Evolutionary conservation across 2,113 vertebrate species (phyloP).

Genomic region (Fregata magnificens): DNA sequence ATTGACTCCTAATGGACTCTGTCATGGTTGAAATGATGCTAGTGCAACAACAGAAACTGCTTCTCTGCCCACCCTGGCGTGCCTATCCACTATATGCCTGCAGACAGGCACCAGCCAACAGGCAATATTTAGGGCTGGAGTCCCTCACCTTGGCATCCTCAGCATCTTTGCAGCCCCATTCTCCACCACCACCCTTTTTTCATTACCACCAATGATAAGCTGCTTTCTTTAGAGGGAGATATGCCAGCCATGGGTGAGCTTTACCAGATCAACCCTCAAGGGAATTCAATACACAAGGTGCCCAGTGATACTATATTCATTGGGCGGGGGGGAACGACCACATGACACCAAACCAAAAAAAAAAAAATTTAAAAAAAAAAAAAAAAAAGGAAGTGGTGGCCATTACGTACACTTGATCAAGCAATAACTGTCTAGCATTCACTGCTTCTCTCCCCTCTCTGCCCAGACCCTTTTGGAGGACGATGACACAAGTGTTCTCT

Average conservation of each 20-base stretch:
- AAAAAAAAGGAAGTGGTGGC: neutral
- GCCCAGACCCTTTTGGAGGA: neutral
- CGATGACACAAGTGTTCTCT: neutral
- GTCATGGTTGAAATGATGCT: slow-evolving; percentile 67
- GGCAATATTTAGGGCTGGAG: neutral
- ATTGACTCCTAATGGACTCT: slow-evolving; percentile 75
- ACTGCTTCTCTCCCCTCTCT: neutral
- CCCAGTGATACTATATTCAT: neutral
- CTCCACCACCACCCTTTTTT: neutral
- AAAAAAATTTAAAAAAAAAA: neutral
- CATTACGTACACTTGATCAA: neutral
- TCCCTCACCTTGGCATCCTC: neutral
- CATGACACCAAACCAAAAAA: no score
- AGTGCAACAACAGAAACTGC: slow-evolving; percentile 55
- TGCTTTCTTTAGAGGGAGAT: neutral
- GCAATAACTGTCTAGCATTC: neutral
- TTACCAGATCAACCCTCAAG: neutral
- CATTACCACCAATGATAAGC: neutral
- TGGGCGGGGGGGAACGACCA: no score
- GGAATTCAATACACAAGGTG: neutral
- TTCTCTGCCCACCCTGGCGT: slow-evolving; percentile 8
- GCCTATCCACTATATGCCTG: neutral
- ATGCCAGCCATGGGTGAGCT: neutral
- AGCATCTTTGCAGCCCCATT: neutral
- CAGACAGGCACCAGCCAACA: neutral